These are phyloP conservation scores for Morpho achilles DNA, from an alignment of 2,888 invertebrate species.

Conservation along the genomic window DNA sequence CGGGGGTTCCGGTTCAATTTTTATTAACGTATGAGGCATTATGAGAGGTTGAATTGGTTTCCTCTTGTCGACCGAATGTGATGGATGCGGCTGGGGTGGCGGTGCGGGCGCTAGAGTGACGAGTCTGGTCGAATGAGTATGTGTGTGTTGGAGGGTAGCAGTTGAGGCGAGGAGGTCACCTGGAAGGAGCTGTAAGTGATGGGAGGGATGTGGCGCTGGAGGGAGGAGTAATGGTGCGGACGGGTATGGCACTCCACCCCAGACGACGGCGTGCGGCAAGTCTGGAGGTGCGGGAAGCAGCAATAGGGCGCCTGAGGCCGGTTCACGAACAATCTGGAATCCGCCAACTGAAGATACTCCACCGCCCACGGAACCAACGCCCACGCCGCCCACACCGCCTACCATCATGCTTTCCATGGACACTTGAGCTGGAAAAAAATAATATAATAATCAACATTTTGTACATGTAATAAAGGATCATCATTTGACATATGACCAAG, in stretches of 20 bases:
- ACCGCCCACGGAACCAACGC: constrained; percentile 82
- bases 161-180: constrained; percentile 82
- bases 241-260: constrained; percentile 82
- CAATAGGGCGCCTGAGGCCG: constrained; percentile 89
- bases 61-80: constrained; percentile 54
- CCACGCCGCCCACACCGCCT: constrained; percentile 81
- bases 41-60: constrained; percentile 71
- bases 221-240: constrained; percentile 63
- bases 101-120: constrained; percentile 82
- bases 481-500: too few relatives aligned
- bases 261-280: constrained; percentile 85
- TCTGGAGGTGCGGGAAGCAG: constrained; percentile 87
- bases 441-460: not conserved
- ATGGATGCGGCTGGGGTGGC: constrained; percentile 55
- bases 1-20: constrained; percentile 84
- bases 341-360: constrained; percentile 85
- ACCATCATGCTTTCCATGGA: constrained; percentile 87
- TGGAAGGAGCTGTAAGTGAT: constrained; percentile 83
- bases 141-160: constrained; percentile 83
- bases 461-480: too few relatives aligned
- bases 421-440: constrained; percentile 79
- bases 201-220: constrained; percentile 77
- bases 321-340: constrained; percentile 92
- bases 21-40: constrained; percentile 80
- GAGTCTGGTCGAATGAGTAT: constrained; percentile 83